Evolutionary conservation across 2,888 invertebrate species (phyloP).

Genomic region (Harpalus rufipes): DNA sequence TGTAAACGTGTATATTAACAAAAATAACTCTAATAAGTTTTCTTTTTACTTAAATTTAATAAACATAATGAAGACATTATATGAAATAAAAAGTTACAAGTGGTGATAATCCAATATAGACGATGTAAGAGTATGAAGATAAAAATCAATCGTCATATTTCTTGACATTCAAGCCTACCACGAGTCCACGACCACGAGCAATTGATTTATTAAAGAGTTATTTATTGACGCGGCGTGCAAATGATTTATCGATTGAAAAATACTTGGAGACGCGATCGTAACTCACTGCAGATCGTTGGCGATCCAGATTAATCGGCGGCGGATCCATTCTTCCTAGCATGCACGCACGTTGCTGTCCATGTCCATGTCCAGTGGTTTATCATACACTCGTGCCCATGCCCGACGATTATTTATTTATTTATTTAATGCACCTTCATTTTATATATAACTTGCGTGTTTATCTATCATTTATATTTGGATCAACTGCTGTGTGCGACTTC

Average conservation of each 20-base stretch:
- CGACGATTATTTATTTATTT: conserved; percentile 54
- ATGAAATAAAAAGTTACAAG: too few species aligned
- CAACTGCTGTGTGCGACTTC: conserved; percentile 22
- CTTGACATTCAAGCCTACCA: background rate
- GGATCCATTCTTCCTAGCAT: conserved; percentile 15
- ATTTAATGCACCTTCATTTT: conserved; percentile 50
- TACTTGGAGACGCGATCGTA: conserved; percentile 51
- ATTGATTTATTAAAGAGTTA: conserved; percentile 44
- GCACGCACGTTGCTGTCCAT: conserved; percentile 19
- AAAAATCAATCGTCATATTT: conserved; percentile 35
- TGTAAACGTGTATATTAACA: too few species aligned
- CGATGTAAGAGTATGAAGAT: background rate
- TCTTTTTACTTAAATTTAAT: too few species aligned
- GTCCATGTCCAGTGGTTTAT: background rate
- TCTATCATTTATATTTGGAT: conserved; percentile 53
- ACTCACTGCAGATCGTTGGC: conserved; percentile 36
- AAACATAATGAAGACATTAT: too few species aligned
- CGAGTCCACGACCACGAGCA: conserved; percentile 28
- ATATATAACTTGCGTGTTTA: conserved; percentile 57
- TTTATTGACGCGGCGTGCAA: conserved; percentile 43
- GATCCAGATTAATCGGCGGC: conserved; percentile 51
- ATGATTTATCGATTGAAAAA: conserved; percentile 56
- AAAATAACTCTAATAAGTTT: too few species aligned
- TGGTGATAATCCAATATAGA: too few species aligned
- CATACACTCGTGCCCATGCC: background rate